Evolutionary conservation across 2,113 vertebrate genomes (phyloP).

Genomic region (Semicossyphus pulcher): DNA sequence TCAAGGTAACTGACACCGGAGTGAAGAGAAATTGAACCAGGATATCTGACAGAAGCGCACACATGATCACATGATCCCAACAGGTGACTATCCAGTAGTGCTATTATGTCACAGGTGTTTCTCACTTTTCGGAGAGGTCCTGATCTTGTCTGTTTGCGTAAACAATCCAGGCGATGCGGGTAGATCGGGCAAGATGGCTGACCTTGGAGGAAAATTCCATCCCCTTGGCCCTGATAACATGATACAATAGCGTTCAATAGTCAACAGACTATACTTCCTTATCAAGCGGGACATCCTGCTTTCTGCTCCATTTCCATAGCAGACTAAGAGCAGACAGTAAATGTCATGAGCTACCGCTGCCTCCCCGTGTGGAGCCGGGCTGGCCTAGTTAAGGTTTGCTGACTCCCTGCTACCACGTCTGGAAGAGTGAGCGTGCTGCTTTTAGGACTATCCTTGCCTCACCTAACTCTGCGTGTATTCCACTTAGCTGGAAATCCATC

Average conservation of each 20-base stretch:
- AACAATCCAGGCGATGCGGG: constrained; percentile 53
- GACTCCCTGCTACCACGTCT: constrained; percentile 42
- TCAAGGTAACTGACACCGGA: constrained; percentile 57
- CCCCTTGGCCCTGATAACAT: neutral
- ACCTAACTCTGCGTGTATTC: constrained; percentile 15
- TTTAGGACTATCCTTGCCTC: constrained; percentile 33
- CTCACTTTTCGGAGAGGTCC: constrained; percentile 20
- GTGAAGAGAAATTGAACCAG: constrained; percentile 61
- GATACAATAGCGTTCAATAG: neutral
- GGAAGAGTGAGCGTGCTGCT: constrained; percentile 30
- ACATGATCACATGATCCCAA: constrained; percentile 4
- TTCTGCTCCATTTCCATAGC: constrained; percentile 52
- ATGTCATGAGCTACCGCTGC: constrained; percentile 49
- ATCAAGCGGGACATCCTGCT: neutral
- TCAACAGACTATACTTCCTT: neutral
- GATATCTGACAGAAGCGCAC: constrained; percentile 44
- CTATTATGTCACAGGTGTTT: constrained; percentile 34
- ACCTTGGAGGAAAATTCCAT: constrained; percentile 50
- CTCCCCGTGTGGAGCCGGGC: constrained; percentile 38
- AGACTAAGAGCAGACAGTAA: constrained; percentile 57
- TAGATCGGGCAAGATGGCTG: neutral
- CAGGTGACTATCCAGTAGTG: constrained; percentile 36
- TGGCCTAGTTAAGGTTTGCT: constrained; percentile 64
- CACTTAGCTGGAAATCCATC: constrained; percentile 29
- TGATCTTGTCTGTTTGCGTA: constrained; percentile 45